phyloP scores from a whole-genome alignment of 2,888 invertebrate genomes.

The Phlogophora meticulosa region DNA sequence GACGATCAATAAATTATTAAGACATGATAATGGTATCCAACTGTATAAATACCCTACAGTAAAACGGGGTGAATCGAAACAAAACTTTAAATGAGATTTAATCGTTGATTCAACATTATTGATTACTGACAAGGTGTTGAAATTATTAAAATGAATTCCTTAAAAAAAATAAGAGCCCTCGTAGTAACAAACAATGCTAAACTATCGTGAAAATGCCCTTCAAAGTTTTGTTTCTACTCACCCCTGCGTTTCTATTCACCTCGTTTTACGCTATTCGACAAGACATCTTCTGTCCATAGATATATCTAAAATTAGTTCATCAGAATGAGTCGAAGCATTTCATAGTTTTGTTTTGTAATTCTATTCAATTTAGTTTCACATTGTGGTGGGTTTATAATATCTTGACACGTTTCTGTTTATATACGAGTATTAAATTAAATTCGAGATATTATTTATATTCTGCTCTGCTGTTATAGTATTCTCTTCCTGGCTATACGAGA shows the following conservation, averaged over 20 bases:
- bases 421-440: constrained; percentile 13
- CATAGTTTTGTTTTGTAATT: constrained; percentile 10
- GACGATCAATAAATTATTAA: not conserved
- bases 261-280: no score
- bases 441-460: constrained; percentile 27
- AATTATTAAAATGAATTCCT: no score
- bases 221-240: no score
- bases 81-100: no score
- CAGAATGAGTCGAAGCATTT: not conserved
- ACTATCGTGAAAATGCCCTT: no score
- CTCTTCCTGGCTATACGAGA: not conserved
- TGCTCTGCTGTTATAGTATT: constrained; percentile 11
- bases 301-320: not conserved
- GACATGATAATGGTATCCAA: not conserved
- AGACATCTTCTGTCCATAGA: not conserved
- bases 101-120: no score
- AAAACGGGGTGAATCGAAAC: no score
- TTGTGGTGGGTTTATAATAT: constrained; percentile 9
- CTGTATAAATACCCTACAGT: constrained; percentile 15
- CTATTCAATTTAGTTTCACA: constrained; percentile 25
- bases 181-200: no score
- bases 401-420: constrained; percentile 6
- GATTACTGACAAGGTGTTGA: no score
- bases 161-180: no score
- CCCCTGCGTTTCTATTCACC: no score